Base-by-base conservation (phyloP, 2,797 vertebrate genomes). In the Anableps anableps region DNA sequence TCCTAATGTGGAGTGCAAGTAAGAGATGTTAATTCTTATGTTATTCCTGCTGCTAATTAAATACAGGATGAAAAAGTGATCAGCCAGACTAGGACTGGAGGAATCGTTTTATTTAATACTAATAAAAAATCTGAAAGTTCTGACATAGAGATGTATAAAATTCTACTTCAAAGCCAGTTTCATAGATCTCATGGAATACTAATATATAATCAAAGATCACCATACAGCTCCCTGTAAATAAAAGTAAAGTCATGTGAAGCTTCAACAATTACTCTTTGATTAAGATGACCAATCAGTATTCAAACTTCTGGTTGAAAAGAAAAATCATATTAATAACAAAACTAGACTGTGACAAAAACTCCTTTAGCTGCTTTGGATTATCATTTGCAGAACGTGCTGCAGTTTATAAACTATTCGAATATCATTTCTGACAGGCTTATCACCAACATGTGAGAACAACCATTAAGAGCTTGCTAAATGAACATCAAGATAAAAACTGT, bases 91-190 rank as follows among this genome's bases (percentile, higher is more conserved):
- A 38, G 47, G 36, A 73, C 68, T 50, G 51, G 31, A 23, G 26
- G 77, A 51, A 73, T 50, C 34, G 29, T 48, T 4, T 60, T 47
- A 79, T 71, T 48, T 4, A 1, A 38, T 26, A 45, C 31, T 29
- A 26, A 81, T 45, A 41, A 31, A 79, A 82, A 66, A 83, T 41
- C 58, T 79, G 36, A 84, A 77, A 83, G 53, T 80, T 80, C 72
- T 47, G 38, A 80, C 2, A 8, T 72, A 41, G 29, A 82, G 36
- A 66, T 60, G 41, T 85, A 26, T 53, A 14, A 72, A 50, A 48
- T 74, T 72, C 1, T 7, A 21, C 29, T 76, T 48, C 34, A 43
- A 64, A 75, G 71, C 71, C 76, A 26, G n/a, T n/a, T n/a, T n/a
- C n/a, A n/a, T n/a, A n/a, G n/a, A n/a, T n/a, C n/a, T n/a, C n/a